Base-by-base conservation (phyloP, 2,888 invertebrate genomes). In the Rhingia rostrata region DNA sequence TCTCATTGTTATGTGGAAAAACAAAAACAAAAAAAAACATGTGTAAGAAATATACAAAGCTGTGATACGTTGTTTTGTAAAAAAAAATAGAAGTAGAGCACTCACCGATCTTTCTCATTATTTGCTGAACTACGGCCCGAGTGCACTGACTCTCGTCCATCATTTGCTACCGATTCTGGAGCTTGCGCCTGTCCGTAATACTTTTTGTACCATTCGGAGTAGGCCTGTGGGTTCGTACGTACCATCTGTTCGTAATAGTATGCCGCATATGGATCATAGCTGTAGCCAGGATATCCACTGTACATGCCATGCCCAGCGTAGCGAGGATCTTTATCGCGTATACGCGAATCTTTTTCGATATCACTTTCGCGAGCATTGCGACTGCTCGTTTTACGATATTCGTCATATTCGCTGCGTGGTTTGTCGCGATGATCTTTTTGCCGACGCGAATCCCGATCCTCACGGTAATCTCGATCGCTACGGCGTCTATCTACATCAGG, bases 91-190 rank as follows among this genome's bases (percentile, higher is more conserved):
- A 22, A 22, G 2, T 22, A 2, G 22, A 22, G 22, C 22, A 93
- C 92, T 90, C 92, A 94, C 92, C 94, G 93, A 87, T 94, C 93
- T 88, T 93, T 94, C 51, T 95, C 95, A 90, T 95, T 95, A 73
- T 90, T 89, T 87, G 95, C 94, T 81, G 96, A 96, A 92, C 96
- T 96, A 87, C 96, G 94, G 56, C 96, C 97, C 14, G 96, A 96
- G 92, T 96, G 96, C 67, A 96, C 95, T 88, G 95, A 95, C 85
- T 94, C 95, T 86, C 96, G 93, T 86, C 95, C 96, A 88, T 95
- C 95, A 7, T 67, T 86, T 6, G 86, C 74, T 3, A 86, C 43
- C 3, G 87, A 79, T 14, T 86, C 81, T 39, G 84, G 49, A 47
- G 87, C 84, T 86, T 51, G 89, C 80, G 66, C 88, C 86, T 72